A percentile compares a stretch with the other conserved stretches of the same genome.
Evolutionary conservation across 2,797 vertebrate species (phyloP).

Genomic region (Okamejei kenojei): DNA sequence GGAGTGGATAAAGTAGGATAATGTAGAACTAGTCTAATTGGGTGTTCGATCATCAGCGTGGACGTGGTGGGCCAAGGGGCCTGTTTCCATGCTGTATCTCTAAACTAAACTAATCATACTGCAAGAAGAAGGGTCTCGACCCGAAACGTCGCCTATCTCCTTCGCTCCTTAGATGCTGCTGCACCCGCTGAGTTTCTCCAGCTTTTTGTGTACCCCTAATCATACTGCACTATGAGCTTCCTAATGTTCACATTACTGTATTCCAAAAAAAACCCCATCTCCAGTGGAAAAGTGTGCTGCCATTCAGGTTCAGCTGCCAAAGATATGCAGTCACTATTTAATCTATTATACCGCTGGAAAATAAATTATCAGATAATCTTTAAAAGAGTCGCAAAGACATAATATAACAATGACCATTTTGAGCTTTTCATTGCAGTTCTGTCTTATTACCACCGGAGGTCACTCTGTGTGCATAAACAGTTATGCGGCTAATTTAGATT

Average conservation of each 20-base stretch:
- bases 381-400: background rate
- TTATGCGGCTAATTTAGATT: background rate
- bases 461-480: background rate
- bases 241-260: background rate
- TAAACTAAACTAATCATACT: no score
- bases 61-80: no score
- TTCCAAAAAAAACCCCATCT: background rate
- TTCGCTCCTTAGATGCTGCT: no score
- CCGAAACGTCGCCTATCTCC: no score
- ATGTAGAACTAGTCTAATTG: no score
- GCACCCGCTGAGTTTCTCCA: no score
- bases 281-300: background rate
- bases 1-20: no score
- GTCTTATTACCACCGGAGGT: background rate
- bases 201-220: no score
- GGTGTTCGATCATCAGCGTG: no score
- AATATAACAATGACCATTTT: background rate
- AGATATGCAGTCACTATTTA: constrained; percentile 37
- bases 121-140: no score
- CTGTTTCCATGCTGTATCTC: no score
- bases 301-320: background rate
- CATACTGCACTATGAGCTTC: background rate
- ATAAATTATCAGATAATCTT: background rate
- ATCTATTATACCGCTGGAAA: constrained; percentile 16
- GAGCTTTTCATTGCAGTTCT: background rate